Evolutionary conservation across 2,888 invertebrate genomes (phyloP).

Genomic region (Villa cingulata): DNA sequence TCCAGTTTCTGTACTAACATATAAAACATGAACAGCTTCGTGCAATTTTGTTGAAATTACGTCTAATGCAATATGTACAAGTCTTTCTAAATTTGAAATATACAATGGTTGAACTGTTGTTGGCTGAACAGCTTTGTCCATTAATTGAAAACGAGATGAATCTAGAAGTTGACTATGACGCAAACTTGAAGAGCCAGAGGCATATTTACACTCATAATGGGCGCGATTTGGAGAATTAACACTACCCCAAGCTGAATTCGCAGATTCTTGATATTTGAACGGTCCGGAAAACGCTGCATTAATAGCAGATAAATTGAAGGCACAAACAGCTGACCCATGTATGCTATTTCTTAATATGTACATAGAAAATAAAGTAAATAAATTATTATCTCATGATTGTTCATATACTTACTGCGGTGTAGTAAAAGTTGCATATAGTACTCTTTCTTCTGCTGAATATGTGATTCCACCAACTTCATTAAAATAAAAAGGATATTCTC

Average conservation of each 20-base stretch:
- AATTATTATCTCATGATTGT: slow-evolving; percentile 16
- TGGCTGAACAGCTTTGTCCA: slow-evolving; percentile 76
- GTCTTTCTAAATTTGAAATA: slow-evolving; percentile 53
- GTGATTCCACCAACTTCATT: slow-evolving; percentile 77
- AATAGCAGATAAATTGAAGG: slow-evolving; percentile 73
- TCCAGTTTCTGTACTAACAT: slow-evolving; percentile 63
- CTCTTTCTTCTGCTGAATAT: slow-evolving; percentile 59
- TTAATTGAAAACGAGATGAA: slow-evolving; percentile 66
- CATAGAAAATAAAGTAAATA: neutral
- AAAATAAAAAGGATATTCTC: slow-evolving; percentile 77
- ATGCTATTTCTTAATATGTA: slow-evolving; percentile 55
- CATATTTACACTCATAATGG: slow-evolving; percentile 48
- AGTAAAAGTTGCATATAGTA: slow-evolving; percentile 73
- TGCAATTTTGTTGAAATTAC: slow-evolving; percentile 57
- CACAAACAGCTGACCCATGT: slow-evolving; percentile 81
- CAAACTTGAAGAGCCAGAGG: slow-evolving; percentile 26
- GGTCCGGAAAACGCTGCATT: slow-evolving; percentile 70
- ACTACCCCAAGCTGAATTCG: slow-evolving; percentile 65
- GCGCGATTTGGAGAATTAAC: slow-evolving; percentile 41
- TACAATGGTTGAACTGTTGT: slow-evolving; percentile 54
- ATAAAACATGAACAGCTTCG: slow-evolving; percentile 59
- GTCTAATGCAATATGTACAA: slow-evolving; percentile 72
- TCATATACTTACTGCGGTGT: slow-evolving; percentile 53
- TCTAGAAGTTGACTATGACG: slow-evolving; percentile 42
- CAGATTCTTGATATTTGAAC: slow-evolving; percentile 69